These are phyloP conservation scores for Rhagoletis pomonella DNA, from an alignment of 1,140 invertebrate species.

Conservation along the genomic window DNA sequence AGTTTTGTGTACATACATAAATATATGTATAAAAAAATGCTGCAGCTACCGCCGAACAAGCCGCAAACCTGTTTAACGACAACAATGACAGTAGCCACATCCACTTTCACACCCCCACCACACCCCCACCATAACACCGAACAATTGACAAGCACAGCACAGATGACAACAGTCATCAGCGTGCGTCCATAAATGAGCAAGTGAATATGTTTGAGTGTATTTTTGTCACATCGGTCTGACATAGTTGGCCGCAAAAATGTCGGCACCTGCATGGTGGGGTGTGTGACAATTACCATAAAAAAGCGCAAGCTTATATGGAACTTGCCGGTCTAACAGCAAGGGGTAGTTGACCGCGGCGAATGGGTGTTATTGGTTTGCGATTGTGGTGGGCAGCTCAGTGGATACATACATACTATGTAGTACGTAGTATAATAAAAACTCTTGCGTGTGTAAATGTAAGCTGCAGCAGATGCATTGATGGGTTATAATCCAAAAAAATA, in stretches of 20 bases:
- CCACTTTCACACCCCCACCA: background rate
- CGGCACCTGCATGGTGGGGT: background rate
- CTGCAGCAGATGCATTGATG: background rate
- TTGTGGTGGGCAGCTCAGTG: background rate
- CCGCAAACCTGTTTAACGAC: constrained; percentile 31
- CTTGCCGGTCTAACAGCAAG: background rate
- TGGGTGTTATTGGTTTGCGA: constrained; percentile 14
- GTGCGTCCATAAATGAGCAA: background rate
- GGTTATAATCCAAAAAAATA: background rate
- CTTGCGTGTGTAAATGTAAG: no score
- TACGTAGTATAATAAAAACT: no score
- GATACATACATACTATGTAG: background rate
- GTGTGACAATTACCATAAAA: background rate
- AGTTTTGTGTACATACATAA: no score
- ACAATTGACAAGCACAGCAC: background rate
- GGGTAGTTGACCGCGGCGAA: background rate
- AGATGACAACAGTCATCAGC: background rate
- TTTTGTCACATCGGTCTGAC: background rate
- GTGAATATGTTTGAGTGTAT: background rate
- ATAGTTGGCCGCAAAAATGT: constrained; percentile 9
- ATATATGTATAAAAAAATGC: background rate
- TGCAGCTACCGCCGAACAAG: constrained; percentile 2
- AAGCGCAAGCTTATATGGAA: background rate
- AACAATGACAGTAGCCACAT: background rate
- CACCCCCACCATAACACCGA: background rate